Evolutionary conservation across 2,797 vertebrate genomes (phyloP), one percentile per base, ranked within the genome.

Genomic region (Martes flavigula): DNA sequence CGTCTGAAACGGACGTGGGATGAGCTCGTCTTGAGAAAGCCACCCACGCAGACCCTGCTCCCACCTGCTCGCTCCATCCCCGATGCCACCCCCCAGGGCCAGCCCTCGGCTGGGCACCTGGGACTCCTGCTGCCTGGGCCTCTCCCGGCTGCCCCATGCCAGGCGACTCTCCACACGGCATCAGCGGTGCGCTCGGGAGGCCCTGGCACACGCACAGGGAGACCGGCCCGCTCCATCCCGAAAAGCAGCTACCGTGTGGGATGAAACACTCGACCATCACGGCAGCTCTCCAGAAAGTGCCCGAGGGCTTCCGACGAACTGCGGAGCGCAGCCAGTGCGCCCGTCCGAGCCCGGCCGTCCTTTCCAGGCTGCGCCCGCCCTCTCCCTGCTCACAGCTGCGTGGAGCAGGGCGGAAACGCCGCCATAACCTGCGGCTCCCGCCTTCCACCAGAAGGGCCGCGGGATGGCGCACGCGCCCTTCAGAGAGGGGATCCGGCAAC

Each of bases 301-400:
- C 30, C 6, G 18, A n/a, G 62, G 35, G n/a, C 21, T 43, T 5
- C 25, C 4, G 3, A 30, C n/a, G 9, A 51, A 14, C 15, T 0
- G 3, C 5, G 5, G 9, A 3, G 30, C 7, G 1, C 23, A 1
- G 13, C 72, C 15, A 2, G 40, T 3, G 46, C 5, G 46, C 9
- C 51, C 7, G 11, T 2, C 25, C 1, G 27, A 27, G 23, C 14
- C 77, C 10, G 38, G 43, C 46, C 18, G 0, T 21, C 73, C 43
- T 54, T 14, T 43, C 1, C 23, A n/a, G n/a, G n/a, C n/a, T n/a
- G n/a, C n/a, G n/a, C n/a, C n/a, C n/a, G n/a, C n/a, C n/a, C 43
- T 54, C 20, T 43, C 1, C 23, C 60, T 38, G 38, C 62, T 23
- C 12, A 25, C 25, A 9, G 54, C n/a, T 56, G 18, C 8, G 2